These are phyloP conservation scores for Clarias macrocephalus DNA, from an alignment of 2,113 vertebrate genomes.

Conservation along the genomic window DNA sequence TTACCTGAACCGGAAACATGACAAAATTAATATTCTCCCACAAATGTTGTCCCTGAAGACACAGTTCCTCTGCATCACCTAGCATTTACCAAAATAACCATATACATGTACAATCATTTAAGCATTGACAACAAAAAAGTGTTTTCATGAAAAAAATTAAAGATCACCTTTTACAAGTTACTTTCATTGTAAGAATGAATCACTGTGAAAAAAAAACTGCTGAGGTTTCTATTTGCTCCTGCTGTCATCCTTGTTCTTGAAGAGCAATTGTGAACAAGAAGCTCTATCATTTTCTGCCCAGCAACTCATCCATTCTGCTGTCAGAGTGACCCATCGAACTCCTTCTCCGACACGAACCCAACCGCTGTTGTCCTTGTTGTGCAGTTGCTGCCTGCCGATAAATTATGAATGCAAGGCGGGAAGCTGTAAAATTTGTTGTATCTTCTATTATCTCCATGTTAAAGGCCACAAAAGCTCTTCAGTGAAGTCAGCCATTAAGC, in stretches of 20 bases:
- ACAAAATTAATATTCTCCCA: neutral
- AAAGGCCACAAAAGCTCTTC: slow-evolving; percentile 99
- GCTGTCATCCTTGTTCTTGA: slow-evolving; percentile 31
- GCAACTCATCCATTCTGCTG: slow-evolving; percentile 51
- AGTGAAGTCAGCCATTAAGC: slow-evolving; percentile 99
- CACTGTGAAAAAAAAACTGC: slow-evolving; percentile 13
- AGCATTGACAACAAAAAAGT: neutral
- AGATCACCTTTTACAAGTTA: neutral
- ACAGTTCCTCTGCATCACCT: neutral
- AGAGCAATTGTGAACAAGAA: slow-evolving; percentile 25
- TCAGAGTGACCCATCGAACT: slow-evolving; percentile 54
- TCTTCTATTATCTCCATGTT: slow-evolving; percentile 99
- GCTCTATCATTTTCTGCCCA: slow-evolving; percentile 32
- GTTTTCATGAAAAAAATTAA: neutral
- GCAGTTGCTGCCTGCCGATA: slow-evolving; percentile 84
- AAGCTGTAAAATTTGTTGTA: slow-evolving; percentile 99
- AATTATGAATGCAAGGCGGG: slow-evolving; percentile 99
- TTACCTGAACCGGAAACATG: neutral
- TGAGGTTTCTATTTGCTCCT: slow-evolving; percentile 23
- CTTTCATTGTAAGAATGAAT: slow-evolving; percentile 17
- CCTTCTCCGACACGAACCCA: slow-evolving; percentile 31
- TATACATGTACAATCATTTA: neutral
- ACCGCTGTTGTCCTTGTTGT: slow-evolving; percentile 75
- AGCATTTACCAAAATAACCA: neutral
- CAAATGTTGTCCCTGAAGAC: neutral